Percentiles rank a stretch among this genome's conserved stretches.
phyloP scores from a whole-genome alignment of 1,140 invertebrate genomes.

The Aphelinus atriplicis region DNA sequence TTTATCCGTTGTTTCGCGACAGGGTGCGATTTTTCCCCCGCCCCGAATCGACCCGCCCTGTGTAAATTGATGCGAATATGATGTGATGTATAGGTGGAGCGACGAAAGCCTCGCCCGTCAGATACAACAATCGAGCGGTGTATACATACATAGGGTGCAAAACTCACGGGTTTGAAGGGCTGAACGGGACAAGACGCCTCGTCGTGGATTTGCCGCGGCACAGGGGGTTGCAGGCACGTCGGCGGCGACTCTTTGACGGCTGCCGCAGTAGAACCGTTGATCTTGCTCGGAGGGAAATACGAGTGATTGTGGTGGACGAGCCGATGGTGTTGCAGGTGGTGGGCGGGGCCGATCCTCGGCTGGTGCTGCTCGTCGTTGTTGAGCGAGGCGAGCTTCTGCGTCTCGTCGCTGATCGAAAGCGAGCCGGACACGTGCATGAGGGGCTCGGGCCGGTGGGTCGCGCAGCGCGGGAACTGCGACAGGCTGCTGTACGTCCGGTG shows the following conservation, averaged over 20 bases:
- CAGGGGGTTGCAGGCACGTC: neutral
- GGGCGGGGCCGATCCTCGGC: neutral
- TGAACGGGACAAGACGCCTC: neutral
- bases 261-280: neutral
- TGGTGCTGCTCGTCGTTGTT: neutral
- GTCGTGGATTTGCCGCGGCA: neutral
- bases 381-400: constrained; percentile 46
- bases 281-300: neutral
- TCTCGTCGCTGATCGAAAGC: constrained; percentile 54
- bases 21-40: too few species aligned
- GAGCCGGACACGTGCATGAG: constrained; percentile 48
- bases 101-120: too few species aligned
- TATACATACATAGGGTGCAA: too few species aligned
- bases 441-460: constrained; percentile 37
- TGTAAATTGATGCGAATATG: neutral
- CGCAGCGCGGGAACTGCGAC: constrained; percentile 50
- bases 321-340: neutral
- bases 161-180: constrained; percentile 10
- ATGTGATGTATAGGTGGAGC: too few species aligned
- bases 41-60: too few species aligned
- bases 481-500: constrained; percentile 57
- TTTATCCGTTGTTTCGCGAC: too few species aligned
- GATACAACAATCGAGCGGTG: neutral
- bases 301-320: neutral
- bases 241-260: constrained; percentile 11